Base-by-base conservation (phyloP, 2,113 vertebrate genomes). In the Ictalurus furcatus region DNA sequence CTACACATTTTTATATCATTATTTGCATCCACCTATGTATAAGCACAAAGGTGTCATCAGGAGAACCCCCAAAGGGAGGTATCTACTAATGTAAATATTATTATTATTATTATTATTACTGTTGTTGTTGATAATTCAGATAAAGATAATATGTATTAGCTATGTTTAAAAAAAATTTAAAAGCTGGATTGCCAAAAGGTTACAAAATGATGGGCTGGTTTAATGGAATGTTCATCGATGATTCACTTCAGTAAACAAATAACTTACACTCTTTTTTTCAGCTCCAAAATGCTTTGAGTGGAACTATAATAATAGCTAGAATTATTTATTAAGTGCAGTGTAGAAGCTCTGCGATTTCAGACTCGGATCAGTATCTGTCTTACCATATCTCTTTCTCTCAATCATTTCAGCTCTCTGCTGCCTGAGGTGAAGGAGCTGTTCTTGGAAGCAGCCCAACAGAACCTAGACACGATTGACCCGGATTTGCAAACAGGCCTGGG, bases 401-500 rank as follows among this genome's bases (percentile, higher is more conserved):
- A 52, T 79, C 7, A 34, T 89, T 73, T 69, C 93, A 99, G 97
- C 93, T 94, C 96, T 73, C 92, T 98, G 90, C 94, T 98, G 73
- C 96, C 97, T 58, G 98, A 99, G 92, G 97, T 98, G 86, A 99
- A 97, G 92, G 98, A 99, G 84, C 93, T 99, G 78, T 99, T 97
- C 90, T 95, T 99, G 94, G 98, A 99, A 90, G 97, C 97, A 40
- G 97, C 95, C 88, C 97, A 97, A 92, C 96, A 98, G 92, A 99
- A 98, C 81, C 96, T 96, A 40, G 97, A 99, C 71, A 91, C 93
- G 92, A 96, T 99, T 21, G 97, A 99, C 91, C 97, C 98, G 5
- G 98, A 99, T 94, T 95, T 99, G 87, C 98, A 99, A 95, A 99
- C 98, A 0, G 98, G 98, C 74, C 96, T 99, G 4, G 98, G 98